Base-by-base conservation (phyloP, 2,888 invertebrate species). In the Barypeithes pellucidus region DNA sequence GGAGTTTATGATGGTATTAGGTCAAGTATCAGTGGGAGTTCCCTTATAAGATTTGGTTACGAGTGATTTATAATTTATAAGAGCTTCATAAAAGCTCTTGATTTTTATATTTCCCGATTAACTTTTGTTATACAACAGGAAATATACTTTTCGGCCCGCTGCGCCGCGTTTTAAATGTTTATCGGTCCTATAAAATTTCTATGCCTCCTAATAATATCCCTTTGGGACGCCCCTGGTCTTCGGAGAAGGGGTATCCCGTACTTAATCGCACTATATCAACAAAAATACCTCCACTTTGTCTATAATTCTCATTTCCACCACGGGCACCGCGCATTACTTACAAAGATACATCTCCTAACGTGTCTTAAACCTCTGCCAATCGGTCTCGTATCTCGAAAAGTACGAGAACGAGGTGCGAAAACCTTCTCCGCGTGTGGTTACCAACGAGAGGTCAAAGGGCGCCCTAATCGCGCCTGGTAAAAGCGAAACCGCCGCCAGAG, bases 401-500 rank as follows among this genome's bases (percentile, higher is more conserved):
- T 54, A 36, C 67, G 73, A 59, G 14, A 41, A 8, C 61, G 54
- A 72, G 73, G 73, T 73, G 73, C 73, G 68, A 73, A 67, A 73
- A 67, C 50, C 73, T 24, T 47, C 67, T 63, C 63, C 65, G 73
- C 68, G 67, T 63, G 72, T 67, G 73, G 65, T 68, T 60, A 62
- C 65, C 33, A 50, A 65, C 63, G 68, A 39, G 77, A 77, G 83
- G 82, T 83, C 82, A 82, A 71, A 80, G 84, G 83, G 83, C 84
- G 80, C 79, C 80, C 82, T 83, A 84, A 84, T 84, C 84, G 82
- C 83, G 81, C 81, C 82, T 81, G 82, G 83, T 83, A 81, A 82
- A 82, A 82, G 81, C 82, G 82, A 75, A 72, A 75, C 74, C 75
- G 75, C 20, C 75, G 75, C 75, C 67, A 75, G 67, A 60, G 75